Evolutionary conservation across 1,140 invertebrate genomes (phyloP).

Genomic region (Drosophila mayri): DNA sequence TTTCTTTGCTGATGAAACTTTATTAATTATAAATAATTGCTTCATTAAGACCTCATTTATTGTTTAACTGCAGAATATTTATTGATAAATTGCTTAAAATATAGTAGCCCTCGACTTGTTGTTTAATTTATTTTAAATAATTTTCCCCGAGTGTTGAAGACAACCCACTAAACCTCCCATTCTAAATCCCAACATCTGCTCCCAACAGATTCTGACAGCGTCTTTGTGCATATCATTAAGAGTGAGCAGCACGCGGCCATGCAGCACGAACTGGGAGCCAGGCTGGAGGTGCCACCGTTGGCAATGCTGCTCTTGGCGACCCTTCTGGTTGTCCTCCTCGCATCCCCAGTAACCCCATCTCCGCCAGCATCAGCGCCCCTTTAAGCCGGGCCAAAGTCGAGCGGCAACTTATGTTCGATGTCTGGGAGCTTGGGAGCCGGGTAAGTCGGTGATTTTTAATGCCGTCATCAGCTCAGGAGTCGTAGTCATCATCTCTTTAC

Average conservation of each 20-base stretch:
- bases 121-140: background rate
- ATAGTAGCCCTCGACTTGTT: too few relatives aligned
- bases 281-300: constrained; percentile 64
- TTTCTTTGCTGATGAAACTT: background rate
- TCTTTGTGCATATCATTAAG: constrained; percentile 86
- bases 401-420: constrained; percentile 72
- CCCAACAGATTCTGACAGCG: constrained; percentile 85
- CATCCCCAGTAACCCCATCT: constrained; percentile 1
- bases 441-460: constrained; percentile 59
- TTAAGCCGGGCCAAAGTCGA: constrained; percentile 51
- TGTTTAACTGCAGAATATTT: background rate
- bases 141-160: background rate
- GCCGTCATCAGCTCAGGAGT: constrained; percentile 49
- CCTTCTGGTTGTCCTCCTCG: constrained; percentile 44
- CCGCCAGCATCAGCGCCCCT: constrained; percentile 1
- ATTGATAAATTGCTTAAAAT: background rate
- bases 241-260: constrained; percentile 88
- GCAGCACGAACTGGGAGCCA: constrained; percentile 85
- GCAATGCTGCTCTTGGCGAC: constrained; percentile 56
- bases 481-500: constrained; percentile 43
- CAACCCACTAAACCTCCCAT: constrained; percentile 1
- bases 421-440: constrained; percentile 45
- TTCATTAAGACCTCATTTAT: background rate
- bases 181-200: constrained; percentile 1
- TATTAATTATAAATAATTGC: background rate